phyloP scores from a whole-genome alignment of 2,113 vertebrate species.

The Chaetodon auriga region DNA sequence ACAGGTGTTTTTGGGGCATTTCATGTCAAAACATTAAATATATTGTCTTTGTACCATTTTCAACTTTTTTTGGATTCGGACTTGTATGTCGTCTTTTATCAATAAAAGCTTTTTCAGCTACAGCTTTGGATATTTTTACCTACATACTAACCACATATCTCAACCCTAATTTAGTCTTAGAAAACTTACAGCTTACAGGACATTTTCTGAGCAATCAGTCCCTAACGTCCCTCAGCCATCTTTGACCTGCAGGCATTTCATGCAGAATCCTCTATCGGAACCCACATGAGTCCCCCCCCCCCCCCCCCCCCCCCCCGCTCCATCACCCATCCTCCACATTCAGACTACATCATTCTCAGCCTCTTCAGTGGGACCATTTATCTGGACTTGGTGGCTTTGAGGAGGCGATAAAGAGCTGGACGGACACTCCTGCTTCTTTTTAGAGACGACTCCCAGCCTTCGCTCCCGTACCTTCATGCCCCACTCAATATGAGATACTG shows the following conservation, averaged over 20 bases:
- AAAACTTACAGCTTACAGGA: background rate
- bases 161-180: no score
- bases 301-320: background rate
- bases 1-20: no score
- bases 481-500: constrained; percentile 29
- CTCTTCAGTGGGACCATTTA: constrained; percentile 13
- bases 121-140: background rate
- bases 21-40: no score
- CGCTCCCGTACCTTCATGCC: constrained; percentile 10
- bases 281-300: background rate
- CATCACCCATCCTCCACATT: background rate
- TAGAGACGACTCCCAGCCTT: constrained; percentile 37
- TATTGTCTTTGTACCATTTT: no score
- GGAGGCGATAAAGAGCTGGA: constrained; percentile 30
- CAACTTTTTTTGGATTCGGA: no score
- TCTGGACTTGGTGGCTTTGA: constrained; percentile 15
- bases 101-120: background rate
- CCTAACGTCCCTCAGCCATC: no score
- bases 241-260: no score
- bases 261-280: no score
- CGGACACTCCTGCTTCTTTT: constrained; percentile 24
- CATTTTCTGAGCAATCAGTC: no score
- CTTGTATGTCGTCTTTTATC: background rate
- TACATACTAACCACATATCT: background rate
- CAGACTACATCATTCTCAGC: constrained; percentile 18